Base-by-base conservation (phyloP, 2,797 vertebrate species). In the Etheostoma nigrum region DNA sequence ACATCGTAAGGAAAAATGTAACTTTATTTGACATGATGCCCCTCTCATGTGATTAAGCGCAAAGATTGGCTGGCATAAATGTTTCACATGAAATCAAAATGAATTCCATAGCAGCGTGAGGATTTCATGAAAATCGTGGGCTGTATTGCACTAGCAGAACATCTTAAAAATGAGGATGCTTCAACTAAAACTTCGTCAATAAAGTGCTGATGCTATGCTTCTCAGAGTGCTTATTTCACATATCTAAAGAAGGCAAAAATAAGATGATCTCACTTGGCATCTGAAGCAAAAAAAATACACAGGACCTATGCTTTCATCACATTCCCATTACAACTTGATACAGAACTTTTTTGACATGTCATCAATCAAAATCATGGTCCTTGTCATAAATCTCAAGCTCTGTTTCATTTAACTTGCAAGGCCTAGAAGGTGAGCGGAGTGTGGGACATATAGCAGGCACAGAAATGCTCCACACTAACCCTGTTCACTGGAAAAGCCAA, bases 191-290 rank as follows among this genome's bases (percentile, higher is more conserved):
- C 40, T 15, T 82, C 67, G 65, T 87, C 47, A 81, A 86, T 92
- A 93, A 93, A 91, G 92, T 94, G 88, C 90, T 91, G 85, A 73
- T 11, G 63, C 74, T 90, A 78, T 13, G 73, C 57, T 71, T 78
- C 57, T 67, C 44, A 33, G 49, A 60, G 71, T 79, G 36, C 47
- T 78, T 73, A 42, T 60, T 85, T 80, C 36, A 63, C 42, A 42
- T 30, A 13, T 70, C 85, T 88, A 83, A 73, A 66, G 66, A 94
- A 95, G 92, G 92, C 92, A 91, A 82, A 79, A 60, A 63, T 59
- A 76, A 51, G 4, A 68, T 19, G 27, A 78, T 78, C 55, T 82
- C 78, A 36, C 89, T 92, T 93, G 91, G 91, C 93, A 93, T 89
- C 67, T 79, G 78, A 88, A 90, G 86, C 86, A 82, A 61, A 11